A percentile compares a stretch with the other conserved stretches of the same genome.
phyloP scores from a whole-genome alignment of 1,140 invertebrate genomes.

The Ips nitidus region DNA sequence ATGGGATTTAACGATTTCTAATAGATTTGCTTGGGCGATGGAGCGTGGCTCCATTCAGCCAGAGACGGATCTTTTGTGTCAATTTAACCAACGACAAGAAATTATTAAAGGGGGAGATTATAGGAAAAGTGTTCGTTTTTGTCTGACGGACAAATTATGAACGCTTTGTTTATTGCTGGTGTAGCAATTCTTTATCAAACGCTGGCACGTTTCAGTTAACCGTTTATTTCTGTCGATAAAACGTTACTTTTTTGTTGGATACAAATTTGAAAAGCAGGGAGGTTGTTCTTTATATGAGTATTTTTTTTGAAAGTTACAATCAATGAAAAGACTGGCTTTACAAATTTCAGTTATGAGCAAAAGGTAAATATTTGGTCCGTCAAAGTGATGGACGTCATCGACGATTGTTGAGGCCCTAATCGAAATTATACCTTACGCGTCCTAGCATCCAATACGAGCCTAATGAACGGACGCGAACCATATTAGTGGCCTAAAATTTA shows the following conservation, averaged over 20 bases:
- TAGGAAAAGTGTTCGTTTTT: not conserved
- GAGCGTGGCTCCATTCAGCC: slow-evolving; percentile 36
- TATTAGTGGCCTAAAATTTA: slow-evolving; percentile 20
- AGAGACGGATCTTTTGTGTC: slow-evolving; percentile 28
- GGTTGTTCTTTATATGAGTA: too few species aligned
- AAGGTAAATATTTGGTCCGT: too few species aligned
- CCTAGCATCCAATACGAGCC: not conserved
- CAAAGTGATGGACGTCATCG: too few species aligned
- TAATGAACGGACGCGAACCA: slow-evolving; percentile 10
- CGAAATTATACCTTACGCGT: slow-evolving; percentile 13
- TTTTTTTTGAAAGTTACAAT: too few species aligned
- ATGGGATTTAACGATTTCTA: slow-evolving; percentile 55
- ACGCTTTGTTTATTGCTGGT: not conserved
- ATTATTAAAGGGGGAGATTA: not conserved
- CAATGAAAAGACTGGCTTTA: too few species aligned
- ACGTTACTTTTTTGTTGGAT: too few species aligned
- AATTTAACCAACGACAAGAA: slow-evolving; percentile 25
- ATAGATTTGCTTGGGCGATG: slow-evolving; percentile 52
- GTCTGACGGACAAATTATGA: not conserved
- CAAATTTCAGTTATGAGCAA: too few species aligned
- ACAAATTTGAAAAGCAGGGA: too few species aligned
- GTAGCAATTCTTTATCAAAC: too few species aligned
- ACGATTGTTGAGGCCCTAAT: not conserved
- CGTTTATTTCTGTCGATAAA: too few species aligned
- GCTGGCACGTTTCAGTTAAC: too few species aligned